Conservation (phyloP, 1,140 invertebrate genomes). For the Habropoda laboriosa region DNA sequence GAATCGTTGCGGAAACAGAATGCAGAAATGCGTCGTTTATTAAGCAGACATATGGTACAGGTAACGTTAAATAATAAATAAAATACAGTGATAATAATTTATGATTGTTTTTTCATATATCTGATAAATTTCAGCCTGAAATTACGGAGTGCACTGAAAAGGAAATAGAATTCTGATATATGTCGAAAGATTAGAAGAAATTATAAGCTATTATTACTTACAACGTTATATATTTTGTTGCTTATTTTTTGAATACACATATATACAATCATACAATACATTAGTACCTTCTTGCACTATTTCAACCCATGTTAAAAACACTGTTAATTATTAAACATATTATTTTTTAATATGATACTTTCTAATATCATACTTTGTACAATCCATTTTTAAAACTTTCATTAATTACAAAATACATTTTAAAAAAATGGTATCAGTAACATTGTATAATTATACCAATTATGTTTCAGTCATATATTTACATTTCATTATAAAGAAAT, state of each 20-base stretch:
- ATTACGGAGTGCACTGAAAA: neutral
- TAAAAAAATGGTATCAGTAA: neutral
- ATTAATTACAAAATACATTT: neutral
- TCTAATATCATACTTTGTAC: slow-evolving; percentile 2
- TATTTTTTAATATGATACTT: neutral
- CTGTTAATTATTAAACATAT: neutral
- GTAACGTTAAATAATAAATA: slow-evolving; percentile 44
- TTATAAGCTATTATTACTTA: slow-evolving; percentile 15
- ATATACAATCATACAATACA: slow-evolving; percentile 32
- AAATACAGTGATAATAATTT: neutral
- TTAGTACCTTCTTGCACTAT: slow-evolving; percentile 16
- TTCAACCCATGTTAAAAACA: slow-evolving; percentile 2
- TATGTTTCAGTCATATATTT: neutral
- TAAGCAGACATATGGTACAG: slow-evolving; percentile 71
- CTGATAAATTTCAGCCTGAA: slow-evolving; percentile 38
- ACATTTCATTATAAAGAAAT: neutral
- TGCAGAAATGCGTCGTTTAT: slow-evolving; percentile 80
- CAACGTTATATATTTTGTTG: slow-evolving; percentile 27
- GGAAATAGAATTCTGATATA: neutral
- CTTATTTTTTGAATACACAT: slow-evolving; percentile 18
- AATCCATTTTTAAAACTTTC: neutral
- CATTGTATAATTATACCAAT: neutral
- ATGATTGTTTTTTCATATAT: neutral
- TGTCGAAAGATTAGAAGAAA: neutral
- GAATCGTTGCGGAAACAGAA: slow-evolving; percentile 82